Base-by-base conservation (phyloP, 1,140 invertebrate genomes). In the Drusus annulatus region DNA sequence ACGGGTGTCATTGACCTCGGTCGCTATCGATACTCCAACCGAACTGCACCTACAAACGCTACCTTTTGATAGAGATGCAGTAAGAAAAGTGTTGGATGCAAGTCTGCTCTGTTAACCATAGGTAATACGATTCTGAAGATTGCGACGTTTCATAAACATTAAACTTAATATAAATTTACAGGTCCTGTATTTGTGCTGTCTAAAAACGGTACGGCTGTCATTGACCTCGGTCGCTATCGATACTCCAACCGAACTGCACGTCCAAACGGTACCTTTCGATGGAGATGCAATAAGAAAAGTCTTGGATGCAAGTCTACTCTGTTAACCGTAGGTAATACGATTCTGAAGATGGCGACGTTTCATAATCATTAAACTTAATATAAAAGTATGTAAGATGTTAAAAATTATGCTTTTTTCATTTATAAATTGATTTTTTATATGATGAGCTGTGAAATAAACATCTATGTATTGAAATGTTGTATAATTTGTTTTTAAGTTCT, bases 21-120 rank as follows among this genome's bases (percentile, higher is more conserved):
- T 25, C 68, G n/a, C 1, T 71, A 71, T 45, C 68, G 68, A 71
- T 71, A 71, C 50, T 71, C 68, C n/a, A 71, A 71, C 36, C 19
- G 68, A 45, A 51, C 31, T 16, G 2, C 6, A 16, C n/a, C 7
- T 19, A 19, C 68, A n/a, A 71, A 23, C 16, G 68, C 36, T 25
- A 71, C 68, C 1, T 16, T 45, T 21, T 7, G 68, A 10, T 71
- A 45, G 68, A 19, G 68, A 5, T 71, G 68, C 23, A 71, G 16
- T 13, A 71, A 71, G 23, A 71, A 71, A 50, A 45, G 51, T 4
- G 17, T 13, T 19, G 68, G 68, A 7, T 71, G 68, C 68, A 45
- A 23, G 10, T 71, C 68, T n/a, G n/a, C 50, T 17, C 45, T 71
- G 5, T 17, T 19, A 17, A 71, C 68, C 7, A 15, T 50, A 16